Base-by-base conservation (phyloP, 1,140 invertebrate species). In the Thaumatotibia leucotreta region DNA sequence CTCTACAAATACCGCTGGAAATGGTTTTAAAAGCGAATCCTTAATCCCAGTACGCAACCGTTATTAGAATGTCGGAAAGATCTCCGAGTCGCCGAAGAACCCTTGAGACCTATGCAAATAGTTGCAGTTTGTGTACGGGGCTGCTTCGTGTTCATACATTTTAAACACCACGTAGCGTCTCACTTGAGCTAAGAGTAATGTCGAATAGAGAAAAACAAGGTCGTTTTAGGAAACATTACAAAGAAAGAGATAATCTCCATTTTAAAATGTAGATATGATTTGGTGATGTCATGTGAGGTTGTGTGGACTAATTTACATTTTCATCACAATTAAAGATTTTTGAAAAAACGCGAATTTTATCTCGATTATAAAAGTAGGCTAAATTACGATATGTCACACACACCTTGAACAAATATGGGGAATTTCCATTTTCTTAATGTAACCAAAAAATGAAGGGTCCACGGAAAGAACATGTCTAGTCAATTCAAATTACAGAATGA, bases 21-120 rank as follows among this genome's bases (percentile, higher is more conserved):
- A 54, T 24, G 23, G 50, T 58, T 31, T 5, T 11, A 58, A 31
- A 58, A 29, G 9, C 6, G 17, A 27, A 29, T n/a, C 24, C 52
- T 58, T 58, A 58, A 58, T 58, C 52, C 22, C 52, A 52, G 23
- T 20, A 45, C 39, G 39, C 50, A 58, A 27, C 23, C 52, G 24
- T 58, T 58, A 58, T 58, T 58, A 58, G 52, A 58, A 58, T 58
- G 27, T 58, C 52, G n/a, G 23, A 58, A 29, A 29, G 24, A 58
- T 27, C 52, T 24, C 24, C 23, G 27, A 54, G 11, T 58, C 52
- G 11, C 24, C 24, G 23, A 27, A 14, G 23, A 58, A 6, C 52
- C 52, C 52, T 58, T 10, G 52, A 58, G 52, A 58, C 52, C 52
- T 58, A 58, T 58, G 52, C 23, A 58, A 58, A 58, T 58, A 58